These are phyloP conservation scores for Amphimedon queenslandica DNA, from an alignment of 37 sponge, comb jelly and placozoan species.

Conservation along the genomic window DNA sequence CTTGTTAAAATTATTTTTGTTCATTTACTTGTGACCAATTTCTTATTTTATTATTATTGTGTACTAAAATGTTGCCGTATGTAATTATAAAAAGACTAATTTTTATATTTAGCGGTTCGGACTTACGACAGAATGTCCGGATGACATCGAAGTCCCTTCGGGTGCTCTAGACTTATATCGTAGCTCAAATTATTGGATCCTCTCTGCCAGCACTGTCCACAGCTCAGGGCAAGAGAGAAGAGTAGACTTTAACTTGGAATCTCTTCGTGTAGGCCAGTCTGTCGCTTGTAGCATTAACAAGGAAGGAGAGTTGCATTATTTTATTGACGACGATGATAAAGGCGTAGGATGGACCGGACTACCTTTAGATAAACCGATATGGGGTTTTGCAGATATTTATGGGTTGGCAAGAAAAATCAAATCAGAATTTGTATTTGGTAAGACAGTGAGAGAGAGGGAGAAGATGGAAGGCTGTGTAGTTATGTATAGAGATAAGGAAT, in stretches of 20 bases:
- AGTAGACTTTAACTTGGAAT: slow-evolving; percentile 78
- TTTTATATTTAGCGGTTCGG: slow-evolving; percentile 67
- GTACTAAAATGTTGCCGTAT: not conserved
- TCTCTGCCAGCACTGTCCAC: slow-evolving; percentile 86
- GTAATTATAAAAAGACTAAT: too few relatives aligned
- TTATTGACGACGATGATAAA: slow-evolving; percentile 64
- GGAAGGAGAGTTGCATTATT: slow-evolving; percentile 71
- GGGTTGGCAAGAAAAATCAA: slow-evolving; percentile 84
- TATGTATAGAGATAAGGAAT: not conserved
- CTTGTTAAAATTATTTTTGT: not conserved
- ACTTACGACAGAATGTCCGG: slow-evolving; percentile 61
- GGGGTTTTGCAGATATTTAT: slow-evolving; percentile 88
- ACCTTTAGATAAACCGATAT: slow-evolving; percentile 68
- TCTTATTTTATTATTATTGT: not conserved
- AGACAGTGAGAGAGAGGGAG: too few relatives aligned
- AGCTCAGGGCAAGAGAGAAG: slow-evolving; percentile 68
- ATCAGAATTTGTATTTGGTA: slow-evolving; percentile 79
- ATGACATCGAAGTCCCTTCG: slow-evolving; percentile 54
- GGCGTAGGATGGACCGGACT: slow-evolving; percentile 72
- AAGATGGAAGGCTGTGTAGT: too few relatives aligned
- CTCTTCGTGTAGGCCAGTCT: slow-evolving; percentile 60
- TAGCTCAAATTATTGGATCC: slow-evolving; percentile 75
- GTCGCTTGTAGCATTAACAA: slow-evolving; percentile 65
- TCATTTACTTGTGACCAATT: not conserved
- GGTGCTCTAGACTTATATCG: slow-evolving; percentile 86